phyloP scores from a whole-genome alignment of 2,113 vertebrate species.

The Sapajus apella region DNA sequence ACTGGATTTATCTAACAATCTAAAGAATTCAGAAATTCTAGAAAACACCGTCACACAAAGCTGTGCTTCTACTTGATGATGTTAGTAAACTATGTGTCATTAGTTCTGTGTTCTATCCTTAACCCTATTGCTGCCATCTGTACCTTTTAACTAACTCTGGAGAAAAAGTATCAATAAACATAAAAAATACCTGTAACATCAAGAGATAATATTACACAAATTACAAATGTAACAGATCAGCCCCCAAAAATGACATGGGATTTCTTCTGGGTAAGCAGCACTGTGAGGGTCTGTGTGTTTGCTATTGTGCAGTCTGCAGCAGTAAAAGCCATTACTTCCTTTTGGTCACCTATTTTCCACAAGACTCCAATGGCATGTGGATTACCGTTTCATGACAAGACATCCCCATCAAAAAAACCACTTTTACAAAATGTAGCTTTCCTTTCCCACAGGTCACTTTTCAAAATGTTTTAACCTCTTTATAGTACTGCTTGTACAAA shows the following conservation, averaged over 20 bases:
- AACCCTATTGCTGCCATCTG: not conserved
- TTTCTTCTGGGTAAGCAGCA: not conserved
- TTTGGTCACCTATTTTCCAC: not conserved
- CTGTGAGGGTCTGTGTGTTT: not conserved
- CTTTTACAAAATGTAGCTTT: not conserved
- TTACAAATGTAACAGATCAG: not conserved
- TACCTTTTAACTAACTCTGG: not conserved
- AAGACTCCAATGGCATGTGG: not conserved
- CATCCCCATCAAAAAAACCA: not conserved
- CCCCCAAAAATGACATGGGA: accelerated
- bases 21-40: not conserved
- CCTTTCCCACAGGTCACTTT: not conserved
- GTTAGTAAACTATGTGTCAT: not conserved
- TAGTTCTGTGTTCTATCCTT: not conserved
- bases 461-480: not conserved
- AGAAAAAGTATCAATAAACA: not conserved
- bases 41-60: not conserved
- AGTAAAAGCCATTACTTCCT: not conserved
- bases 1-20: not conserved
- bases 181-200: not conserved
- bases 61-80: not conserved
- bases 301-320: not conserved
- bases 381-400: not conserved
- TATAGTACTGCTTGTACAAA: not conserved
- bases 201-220: not conserved